Base-by-base conservation (phyloP, 2,888 invertebrate genomes). In the Hemaris fuciformis region DNA sequence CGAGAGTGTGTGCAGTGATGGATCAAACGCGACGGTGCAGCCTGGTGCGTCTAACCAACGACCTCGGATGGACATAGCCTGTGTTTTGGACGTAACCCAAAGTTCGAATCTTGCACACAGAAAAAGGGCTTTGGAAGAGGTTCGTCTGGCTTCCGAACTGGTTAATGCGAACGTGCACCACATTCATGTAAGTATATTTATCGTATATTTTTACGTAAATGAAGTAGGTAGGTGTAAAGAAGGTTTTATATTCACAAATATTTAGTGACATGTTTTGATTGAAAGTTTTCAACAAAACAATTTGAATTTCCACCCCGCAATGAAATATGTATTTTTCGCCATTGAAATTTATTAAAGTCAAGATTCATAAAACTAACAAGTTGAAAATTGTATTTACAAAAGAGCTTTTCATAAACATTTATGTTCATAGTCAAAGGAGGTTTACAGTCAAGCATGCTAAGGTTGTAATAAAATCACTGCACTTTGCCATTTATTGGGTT, bases 61-160 rank as follows among this genome's bases (percentile, higher is more conserved):
- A 70, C 95, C 95, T 23, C 94, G 94, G 72, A 97, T 98, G 96
- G 97, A 98, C 85, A 96, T 98, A 66, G 98, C 96, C 59, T 97
- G 97, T 89, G 96, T 98, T 68, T 93, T 98, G 73, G 98, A 98
- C 90, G 86, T 96, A 64, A 95, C 94, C 74, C 95, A 96, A 81
- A 93, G 94, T 22, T 95, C 95, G 71, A 94, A 96, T 85, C 85
- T 96, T 70, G 88, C 93, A 59, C 96, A 97, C 71, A 94, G 98
- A 60, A 96, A 95, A 87, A 94, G 94, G 83, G 98, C 98, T 13
- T 91, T 96, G 64, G 97, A 98, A 72, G 98, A 98, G 93, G 95
- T 98, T 20, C 95, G 95, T 74, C 94, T 96, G 82, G 97, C 97
- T 20, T 97, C 98, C 68, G 93, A 94, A 64, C 90, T 95, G 68